phyloP scores from a whole-genome alignment of 1,140 invertebrate genomes.

The Formica exsecta region DNA sequence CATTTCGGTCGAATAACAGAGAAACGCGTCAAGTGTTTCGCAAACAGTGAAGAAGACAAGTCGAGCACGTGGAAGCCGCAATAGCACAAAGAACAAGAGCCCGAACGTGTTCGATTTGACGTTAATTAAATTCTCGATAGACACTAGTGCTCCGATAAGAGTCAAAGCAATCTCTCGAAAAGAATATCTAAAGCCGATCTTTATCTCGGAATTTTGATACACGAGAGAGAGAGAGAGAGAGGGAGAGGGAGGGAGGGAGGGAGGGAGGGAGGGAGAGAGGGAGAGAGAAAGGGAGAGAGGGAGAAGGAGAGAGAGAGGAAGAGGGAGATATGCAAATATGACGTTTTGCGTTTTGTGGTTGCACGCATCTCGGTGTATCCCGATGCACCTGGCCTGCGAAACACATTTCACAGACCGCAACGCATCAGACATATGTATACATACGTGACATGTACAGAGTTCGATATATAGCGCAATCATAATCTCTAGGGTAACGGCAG shows the following conservation, averaged over 20 bases:
- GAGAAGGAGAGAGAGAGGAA: no score
- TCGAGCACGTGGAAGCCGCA: background rate
- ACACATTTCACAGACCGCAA: slow-evolving; percentile 46
- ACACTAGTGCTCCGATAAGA: slow-evolving; percentile 1
- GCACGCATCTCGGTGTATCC: slow-evolving; percentile 28
- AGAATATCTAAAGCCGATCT: background rate
- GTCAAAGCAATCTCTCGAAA: background rate
- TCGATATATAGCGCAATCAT: slow-evolving; percentile 27
- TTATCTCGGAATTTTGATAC: background rate
- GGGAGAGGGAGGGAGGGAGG: no score
- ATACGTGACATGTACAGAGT: background rate
- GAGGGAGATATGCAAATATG: slow-evolving; percentile 7
- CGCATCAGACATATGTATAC: background rate
- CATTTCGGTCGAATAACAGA: background rate
- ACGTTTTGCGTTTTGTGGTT: slow-evolving; percentile 56
- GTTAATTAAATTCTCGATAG: slow-evolving; percentile 54
- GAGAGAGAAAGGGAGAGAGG: no score
- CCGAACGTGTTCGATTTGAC: slow-evolving; percentile 41
- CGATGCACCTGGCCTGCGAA: slow-evolving; percentile 47
- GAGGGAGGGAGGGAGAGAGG: no score
- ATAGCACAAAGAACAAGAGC: background rate
- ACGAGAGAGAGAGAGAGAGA: background rate
- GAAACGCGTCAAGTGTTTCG: slow-evolving; percentile 39
- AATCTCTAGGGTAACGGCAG: background rate
- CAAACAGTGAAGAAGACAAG: slow-evolving; percentile 43